Conservation (phyloP, 2,797 vertebrate genomes). For the Lithobates pipiens region DNA sequence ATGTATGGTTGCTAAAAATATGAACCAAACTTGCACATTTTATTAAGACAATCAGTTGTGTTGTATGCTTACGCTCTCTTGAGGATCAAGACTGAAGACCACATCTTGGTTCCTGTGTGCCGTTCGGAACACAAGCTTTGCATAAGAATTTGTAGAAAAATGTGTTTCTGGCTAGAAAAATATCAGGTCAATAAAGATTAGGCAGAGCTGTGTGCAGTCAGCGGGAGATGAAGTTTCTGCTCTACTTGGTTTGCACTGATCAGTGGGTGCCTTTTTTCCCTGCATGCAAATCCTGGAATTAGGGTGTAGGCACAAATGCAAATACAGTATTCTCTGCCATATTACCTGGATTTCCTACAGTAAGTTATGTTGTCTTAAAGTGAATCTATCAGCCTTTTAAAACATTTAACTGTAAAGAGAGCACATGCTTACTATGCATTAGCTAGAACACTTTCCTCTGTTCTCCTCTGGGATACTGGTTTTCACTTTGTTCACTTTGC, state of each 20-base stretch:
- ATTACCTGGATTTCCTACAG: background rate
- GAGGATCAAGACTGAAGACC: background rate
- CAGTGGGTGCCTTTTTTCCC: background rate
- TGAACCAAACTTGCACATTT: too few relatives aligned
- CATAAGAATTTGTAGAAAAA: background rate
- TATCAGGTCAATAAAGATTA: slow-evolving; percentile 6
- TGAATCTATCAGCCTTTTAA: too few relatives aligned
- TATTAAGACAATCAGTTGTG: too few relatives aligned
- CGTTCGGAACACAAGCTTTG: background rate
- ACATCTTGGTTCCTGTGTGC: background rate
- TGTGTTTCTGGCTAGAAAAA: background rate
- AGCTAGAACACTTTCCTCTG: too few relatives aligned
- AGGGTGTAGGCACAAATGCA: background rate
- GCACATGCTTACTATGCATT: too few relatives aligned
- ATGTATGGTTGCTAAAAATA: too few relatives aligned
- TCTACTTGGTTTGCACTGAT: slow-evolving; percentile 14
- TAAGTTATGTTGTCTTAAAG: background rate
- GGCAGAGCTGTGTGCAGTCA: slow-evolving; percentile 2
- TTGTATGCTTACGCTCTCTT: too few relatives aligned
- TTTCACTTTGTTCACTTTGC: too few relatives aligned
- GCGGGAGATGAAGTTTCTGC: slow-evolving; percentile 12
- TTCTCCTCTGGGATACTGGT: too few relatives aligned
- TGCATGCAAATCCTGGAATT: slow-evolving; percentile 2
- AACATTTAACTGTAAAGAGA: too few relatives aligned
- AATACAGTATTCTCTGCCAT: background rate